Evolutionary conservation across 1,140 invertebrate genomes (phyloP).

Genomic region (Apis florea): DNA sequence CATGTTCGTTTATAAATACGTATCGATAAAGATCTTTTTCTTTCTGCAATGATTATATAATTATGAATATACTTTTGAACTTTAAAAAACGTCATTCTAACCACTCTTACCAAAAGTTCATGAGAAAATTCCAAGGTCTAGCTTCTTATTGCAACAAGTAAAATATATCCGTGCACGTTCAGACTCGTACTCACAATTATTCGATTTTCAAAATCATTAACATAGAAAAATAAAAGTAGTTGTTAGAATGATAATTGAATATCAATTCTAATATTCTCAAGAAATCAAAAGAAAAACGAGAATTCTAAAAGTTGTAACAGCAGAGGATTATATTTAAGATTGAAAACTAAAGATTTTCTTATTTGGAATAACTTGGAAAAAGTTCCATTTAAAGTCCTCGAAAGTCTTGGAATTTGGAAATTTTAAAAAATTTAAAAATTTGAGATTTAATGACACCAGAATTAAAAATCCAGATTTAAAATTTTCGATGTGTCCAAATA

Average conservation of each 20-base stretch:
- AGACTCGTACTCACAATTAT: slow-evolving; percentile 13
- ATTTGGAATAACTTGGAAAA: too few relatives aligned
- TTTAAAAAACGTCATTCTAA: background rate
- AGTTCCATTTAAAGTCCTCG: too few relatives aligned
- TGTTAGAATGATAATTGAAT: background rate
- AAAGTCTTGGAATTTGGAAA: background rate
- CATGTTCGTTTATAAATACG: background rate
- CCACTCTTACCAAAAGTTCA: too few relatives aligned
- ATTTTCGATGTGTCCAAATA: too few relatives aligned
- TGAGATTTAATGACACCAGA: background rate
- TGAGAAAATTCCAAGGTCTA: background rate
- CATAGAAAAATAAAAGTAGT: background rate
- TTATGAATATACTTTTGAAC: slow-evolving; percentile 20
- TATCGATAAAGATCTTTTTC: slow-evolving; percentile 8
- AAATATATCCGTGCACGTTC: slow-evolving; percentile 9
- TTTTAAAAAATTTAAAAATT: background rate
- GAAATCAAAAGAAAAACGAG: too few relatives aligned
- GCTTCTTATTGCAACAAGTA: slow-evolving; percentile 4
- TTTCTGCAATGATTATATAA: slow-evolving; percentile 14
- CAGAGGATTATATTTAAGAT: too few relatives aligned
- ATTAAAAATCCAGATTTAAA: background rate
- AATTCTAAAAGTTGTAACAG: too few relatives aligned
- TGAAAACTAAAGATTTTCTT: too few relatives aligned
- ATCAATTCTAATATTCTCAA: too few relatives aligned
- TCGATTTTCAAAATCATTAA: slow-evolving; percentile 6